Percentiles rank a stretch among this genome's conserved stretches.
Conservation (phyloP, 64 coral and sea anemone species). For the Pocillopora verrucosa region DNA sequence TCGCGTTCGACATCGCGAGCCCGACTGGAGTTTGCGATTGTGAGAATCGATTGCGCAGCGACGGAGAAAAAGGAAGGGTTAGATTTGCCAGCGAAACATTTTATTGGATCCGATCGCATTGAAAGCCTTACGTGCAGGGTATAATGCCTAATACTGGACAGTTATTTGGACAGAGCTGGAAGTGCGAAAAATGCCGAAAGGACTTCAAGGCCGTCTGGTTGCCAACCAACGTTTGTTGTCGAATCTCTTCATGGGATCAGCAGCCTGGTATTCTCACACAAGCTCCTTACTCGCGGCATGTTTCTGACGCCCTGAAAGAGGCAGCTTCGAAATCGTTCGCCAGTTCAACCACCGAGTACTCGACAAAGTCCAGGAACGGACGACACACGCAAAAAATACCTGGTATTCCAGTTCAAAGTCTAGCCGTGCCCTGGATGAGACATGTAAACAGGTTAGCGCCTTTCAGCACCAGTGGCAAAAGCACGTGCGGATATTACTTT, state of each 20-base stretch:
- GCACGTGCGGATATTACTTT: slow-evolving; percentile 92
- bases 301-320: slow-evolving; percentile 26
- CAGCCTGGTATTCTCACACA: background rate
- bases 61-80: background rate
- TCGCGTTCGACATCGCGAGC: slow-evolving; percentile 4
- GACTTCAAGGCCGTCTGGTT: slow-evolving; percentile 87
- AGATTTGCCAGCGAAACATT: background rate
- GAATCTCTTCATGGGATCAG: slow-evolving; percentile 17
- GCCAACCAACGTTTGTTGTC: slow-evolving; percentile 92
- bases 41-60: background rate
- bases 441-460: slow-evolving; percentile 78
- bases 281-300: slow-evolving; percentile 49
- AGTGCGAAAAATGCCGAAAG: slow-evolving; percentile 85
- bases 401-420: slow-evolving; percentile 39
- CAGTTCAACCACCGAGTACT: background rate
- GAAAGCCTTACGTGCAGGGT: background rate
- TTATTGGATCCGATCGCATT: background rate
- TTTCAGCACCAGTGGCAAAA: slow-evolving; percentile 88
- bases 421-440: slow-evolving; percentile 53
- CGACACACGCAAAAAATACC: background rate
- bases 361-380: background rate
- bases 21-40: background rate
- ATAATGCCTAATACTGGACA: slow-evolving; percentile 93
- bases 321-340: slow-evolving; percentile 5
- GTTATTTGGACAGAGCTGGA: slow-evolving; percentile 66